Base-by-base conservation (phyloP, 2,888 invertebrate genomes). In the Diarsia brunnea region DNA sequence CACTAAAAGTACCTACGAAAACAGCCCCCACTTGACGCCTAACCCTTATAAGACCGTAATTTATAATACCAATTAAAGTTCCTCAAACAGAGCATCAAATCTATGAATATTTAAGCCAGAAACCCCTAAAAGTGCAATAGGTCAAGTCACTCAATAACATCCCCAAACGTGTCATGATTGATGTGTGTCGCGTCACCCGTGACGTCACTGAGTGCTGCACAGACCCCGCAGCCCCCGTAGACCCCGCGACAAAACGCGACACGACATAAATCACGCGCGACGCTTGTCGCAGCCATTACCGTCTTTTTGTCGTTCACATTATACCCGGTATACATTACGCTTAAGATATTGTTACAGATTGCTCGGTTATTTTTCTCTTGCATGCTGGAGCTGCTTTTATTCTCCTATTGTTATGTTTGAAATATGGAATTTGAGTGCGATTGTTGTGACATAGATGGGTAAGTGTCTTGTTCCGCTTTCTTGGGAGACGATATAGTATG, bases 331-430 rank as follows among this genome's bases (percentile, higher is more conserved):
- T 84, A 89, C 83, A 87, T 90, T 87, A 88, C 87, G 85, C 87
- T 84, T 88, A 89, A 90, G 90, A 88, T 91, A 91, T 90, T 90
- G 90, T 90, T 91, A 91, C 91, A 90, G 88, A 90, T 91, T 89
- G 89, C 84, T 79, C 71, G 78, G 80, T 80, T 86, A 89, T 91
- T 88, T 89, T 81, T 90, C 88, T 88, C 86, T 67, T 79, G 79
- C 85, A 84, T 81, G 78, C 73, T 63, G 43, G 16, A 16, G 63
- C 60, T 65, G 75, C 76, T 80, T 75, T 82, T 80, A 82, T 84
- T 86, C 61, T 69, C 64, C 67, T 79, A 81, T 84, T 86, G 87
- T 87, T 73, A 69, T 60, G 58, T 43, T 70, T 85, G 86, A 86
- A 79, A 82, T 82, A 86, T 84, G 82, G 84, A 77, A 63, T 79